These are phyloP conservation scores for Drosophila navojoa DNA, from an alignment of 1,140 invertebrate genomes.

Conservation along the genomic window DNA sequence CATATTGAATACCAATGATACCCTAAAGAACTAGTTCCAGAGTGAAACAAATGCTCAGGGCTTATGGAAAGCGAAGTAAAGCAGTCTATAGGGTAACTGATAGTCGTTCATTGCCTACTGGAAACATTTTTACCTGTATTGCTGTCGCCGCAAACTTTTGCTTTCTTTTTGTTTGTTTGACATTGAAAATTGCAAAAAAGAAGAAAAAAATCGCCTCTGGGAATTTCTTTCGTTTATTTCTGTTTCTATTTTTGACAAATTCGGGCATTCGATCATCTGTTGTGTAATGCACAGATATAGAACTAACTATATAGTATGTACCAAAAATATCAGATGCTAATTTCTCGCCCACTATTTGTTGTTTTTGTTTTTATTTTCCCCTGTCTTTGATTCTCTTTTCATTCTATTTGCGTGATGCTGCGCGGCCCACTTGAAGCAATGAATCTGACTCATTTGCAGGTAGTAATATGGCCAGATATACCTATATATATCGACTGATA, in stretches of 20 bases:
- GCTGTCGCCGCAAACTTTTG: conserved; percentile 44
- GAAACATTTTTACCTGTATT: conserved; percentile 38
- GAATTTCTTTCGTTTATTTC: background rate
- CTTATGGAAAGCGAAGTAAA: too few relatives aligned
- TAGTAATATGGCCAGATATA: conserved; percentile 20
- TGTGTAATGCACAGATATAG: conserved; percentile 59
- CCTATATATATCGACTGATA: conserved; percentile 1
- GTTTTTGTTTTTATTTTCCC: background rate
- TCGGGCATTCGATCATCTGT: conserved; percentile 20
- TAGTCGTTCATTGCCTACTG: too few relatives aligned
- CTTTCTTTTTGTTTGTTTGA: conserved; percentile 47
- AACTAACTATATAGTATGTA: conserved; percentile 21
- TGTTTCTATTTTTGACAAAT: conserved; percentile 2
- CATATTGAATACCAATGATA: too few relatives aligned
- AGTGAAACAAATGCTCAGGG: too few relatives aligned
- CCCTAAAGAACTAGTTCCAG: too few relatives aligned
- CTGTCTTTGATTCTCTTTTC: background rate
- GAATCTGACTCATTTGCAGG: conserved; percentile 19
- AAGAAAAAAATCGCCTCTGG: conserved; percentile 2
- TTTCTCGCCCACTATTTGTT: conserved; percentile 33
- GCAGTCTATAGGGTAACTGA: too few relatives aligned
- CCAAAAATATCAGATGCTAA: conserved; percentile 27
- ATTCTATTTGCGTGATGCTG: background rate
- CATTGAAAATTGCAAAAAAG: conserved; percentile 50
- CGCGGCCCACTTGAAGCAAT: conserved; percentile 15